These are phyloP conservation scores for Dugesia japonica DNA, from an alignment of 2,888 invertebrate species.

Conservation along the genomic window DNA sequence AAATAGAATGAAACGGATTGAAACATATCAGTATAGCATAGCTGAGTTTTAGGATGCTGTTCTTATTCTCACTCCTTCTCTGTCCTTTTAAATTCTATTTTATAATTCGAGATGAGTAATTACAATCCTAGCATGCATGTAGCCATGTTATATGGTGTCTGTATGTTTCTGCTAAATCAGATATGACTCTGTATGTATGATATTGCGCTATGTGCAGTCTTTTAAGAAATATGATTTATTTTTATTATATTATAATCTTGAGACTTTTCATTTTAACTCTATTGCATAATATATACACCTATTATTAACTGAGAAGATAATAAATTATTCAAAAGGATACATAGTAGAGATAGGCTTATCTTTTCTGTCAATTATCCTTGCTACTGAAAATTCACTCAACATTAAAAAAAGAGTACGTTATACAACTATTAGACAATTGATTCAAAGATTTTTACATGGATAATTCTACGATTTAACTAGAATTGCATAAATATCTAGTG, in stretches of 20 bases:
- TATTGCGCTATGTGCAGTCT: neutral
- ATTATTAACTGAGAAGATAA: too few relatives aligned
- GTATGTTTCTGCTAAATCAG: neutral
- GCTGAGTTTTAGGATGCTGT: neutral
- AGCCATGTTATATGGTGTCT: neutral
- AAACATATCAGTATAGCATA: neutral
- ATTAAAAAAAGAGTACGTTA: too few relatives aligned
- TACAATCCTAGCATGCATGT: neutral
- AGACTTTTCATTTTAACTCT: neutral
- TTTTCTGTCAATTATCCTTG: too few relatives aligned
- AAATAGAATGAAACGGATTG: neutral
- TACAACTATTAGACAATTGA: too few relatives aligned
- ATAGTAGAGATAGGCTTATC: too few relatives aligned
- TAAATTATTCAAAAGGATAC: too few relatives aligned
- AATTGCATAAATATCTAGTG: too few relatives aligned
- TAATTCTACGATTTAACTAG: too few relatives aligned
- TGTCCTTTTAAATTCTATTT: neutral
- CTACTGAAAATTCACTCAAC: too few relatives aligned
- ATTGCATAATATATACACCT: neutral
- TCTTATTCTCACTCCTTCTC: neutral
- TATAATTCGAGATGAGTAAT: neutral
- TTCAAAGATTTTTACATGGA: too few relatives aligned
- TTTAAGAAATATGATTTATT: neutral
- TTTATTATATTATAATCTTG: neutral
- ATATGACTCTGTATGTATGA: neutral